phyloP scores from a whole-genome alignment of 2,797 vertebrate genomes.

The Xiphophorus birchmanni region DNA sequence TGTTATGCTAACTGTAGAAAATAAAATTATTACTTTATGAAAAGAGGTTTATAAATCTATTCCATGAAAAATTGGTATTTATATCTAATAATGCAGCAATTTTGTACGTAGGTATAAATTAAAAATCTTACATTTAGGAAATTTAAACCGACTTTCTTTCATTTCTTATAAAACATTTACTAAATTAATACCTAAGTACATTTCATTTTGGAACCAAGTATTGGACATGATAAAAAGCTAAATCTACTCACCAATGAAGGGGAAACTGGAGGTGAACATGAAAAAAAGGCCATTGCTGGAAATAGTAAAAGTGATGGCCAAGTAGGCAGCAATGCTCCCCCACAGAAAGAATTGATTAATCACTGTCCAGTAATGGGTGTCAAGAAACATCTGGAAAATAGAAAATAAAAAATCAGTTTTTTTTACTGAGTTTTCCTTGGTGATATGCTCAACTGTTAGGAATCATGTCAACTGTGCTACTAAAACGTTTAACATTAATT shows the following conservation, averaged over 20 bases:
- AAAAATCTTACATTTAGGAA: background rate
- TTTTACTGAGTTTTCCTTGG: background rate
- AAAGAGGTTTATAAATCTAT: background rate
- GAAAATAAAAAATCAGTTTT: background rate
- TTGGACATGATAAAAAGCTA: background rate
- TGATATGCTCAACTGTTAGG: background rate
- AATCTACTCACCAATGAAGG: slow-evolving; percentile 88
- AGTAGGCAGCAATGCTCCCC: slow-evolving; percentile 93
- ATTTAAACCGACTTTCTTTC: background rate
- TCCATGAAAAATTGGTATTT: background rate
- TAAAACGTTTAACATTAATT: too few species aligned
- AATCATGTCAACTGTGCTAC: background rate
- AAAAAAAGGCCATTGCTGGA: slow-evolving; percentile 93
- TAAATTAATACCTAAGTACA: background rate
- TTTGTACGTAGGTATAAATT: background rate
- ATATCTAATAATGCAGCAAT: background rate
- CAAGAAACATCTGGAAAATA: slow-evolving; percentile 85
- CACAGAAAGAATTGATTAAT: slow-evolving; percentile 93
- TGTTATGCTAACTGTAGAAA: background rate
- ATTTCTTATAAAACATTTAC: background rate
- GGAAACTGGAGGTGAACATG: slow-evolving; percentile 87
- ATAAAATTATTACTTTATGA: background rate
- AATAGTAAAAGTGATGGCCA: slow-evolving; percentile 90
- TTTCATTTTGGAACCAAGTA: background rate
- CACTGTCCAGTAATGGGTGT: slow-evolving; percentile 91